phyloP scores from a whole-genome alignment of 2,113 vertebrate genomes.

The Cyprinus carpio region DNA sequence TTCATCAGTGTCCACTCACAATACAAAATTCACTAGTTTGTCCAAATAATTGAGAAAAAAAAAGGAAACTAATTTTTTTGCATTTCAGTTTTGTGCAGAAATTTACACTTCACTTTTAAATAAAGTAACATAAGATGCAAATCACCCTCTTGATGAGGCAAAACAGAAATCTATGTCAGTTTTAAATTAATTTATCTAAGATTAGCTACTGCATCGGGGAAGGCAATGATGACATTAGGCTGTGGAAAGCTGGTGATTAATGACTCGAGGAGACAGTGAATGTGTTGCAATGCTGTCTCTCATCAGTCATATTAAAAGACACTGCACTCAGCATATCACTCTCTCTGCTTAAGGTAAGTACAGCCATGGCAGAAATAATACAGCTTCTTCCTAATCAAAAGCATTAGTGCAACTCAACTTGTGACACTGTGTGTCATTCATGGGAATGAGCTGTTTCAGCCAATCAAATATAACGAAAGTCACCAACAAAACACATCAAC shows the following conservation, averaged over 20 bases:
- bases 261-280: not conserved
- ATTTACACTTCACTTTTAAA: not conserved
- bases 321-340: not conserved
- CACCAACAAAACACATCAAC: not conserved
- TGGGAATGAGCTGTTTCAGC: constrained; percentile 19
- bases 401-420: constrained; percentile 6
- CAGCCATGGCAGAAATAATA: constrained; percentile 15
- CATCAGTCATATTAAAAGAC: constrained; percentile 20
- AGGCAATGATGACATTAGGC: constrained; percentile 9
- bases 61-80: not conserved
- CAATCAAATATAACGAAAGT: constrained; percentile 35
- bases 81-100: not conserved
- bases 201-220: not conserved
- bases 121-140: not conserved
- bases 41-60: not conserved
- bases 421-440: constrained; percentile 15
- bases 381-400: constrained; percentile 27
- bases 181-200: not conserved
- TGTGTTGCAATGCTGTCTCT: not conserved
- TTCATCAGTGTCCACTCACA: too few relatives aligned
- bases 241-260: constrained; percentile 5
- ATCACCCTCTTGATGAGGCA: not conserved
- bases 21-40: not conserved
- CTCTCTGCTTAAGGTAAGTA: not conserved
- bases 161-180: not conserved